Evolutionary conservation across 2,113 vertebrate genomes (phyloP).

Genomic region (Pedetes capensis): DNA sequence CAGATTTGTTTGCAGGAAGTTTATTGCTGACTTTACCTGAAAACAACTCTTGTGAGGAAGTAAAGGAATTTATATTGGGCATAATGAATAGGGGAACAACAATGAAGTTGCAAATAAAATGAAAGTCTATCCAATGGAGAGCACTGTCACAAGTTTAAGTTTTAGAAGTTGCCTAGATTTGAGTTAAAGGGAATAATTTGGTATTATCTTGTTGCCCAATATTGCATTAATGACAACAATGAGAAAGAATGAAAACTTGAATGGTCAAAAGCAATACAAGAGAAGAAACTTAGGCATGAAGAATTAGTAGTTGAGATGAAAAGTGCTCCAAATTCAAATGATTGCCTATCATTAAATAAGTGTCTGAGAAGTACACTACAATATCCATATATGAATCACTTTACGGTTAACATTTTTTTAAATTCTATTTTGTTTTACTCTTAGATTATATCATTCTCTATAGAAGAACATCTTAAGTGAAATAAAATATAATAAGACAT

Average conservation of each 20-base stretch:
- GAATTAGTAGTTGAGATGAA: not conserved
- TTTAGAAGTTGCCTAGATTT: too few relatives aligned
- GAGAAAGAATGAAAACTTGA: not conserved
- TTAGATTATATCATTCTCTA: not conserved
- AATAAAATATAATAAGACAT: not conserved
- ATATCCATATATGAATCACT: not conserved
- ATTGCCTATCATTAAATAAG: not conserved
- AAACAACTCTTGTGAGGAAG: not conserved
- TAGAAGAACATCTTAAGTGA: not conserved
- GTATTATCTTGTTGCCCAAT: too few relatives aligned
- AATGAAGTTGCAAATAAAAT: not conserved
- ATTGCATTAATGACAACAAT: too few relatives aligned
- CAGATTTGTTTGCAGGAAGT: not conserved
- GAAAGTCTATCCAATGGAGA: too few relatives aligned
- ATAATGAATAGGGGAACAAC: not conserved
- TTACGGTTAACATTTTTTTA: not conserved
- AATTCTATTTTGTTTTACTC: not conserved
- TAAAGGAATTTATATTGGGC: not conserved
- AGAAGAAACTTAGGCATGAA: not conserved
- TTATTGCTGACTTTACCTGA: not conserved
- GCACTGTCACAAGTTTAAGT: too few relatives aligned
- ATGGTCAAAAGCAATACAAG: not conserved
- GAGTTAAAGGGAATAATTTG: too few relatives aligned
- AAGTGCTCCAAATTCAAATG: not conserved
- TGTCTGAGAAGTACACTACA: not conserved